phyloP scores from a whole-genome alignment of 2,797 vertebrate species.

The Scolopax bukidnonensis region DNA sequence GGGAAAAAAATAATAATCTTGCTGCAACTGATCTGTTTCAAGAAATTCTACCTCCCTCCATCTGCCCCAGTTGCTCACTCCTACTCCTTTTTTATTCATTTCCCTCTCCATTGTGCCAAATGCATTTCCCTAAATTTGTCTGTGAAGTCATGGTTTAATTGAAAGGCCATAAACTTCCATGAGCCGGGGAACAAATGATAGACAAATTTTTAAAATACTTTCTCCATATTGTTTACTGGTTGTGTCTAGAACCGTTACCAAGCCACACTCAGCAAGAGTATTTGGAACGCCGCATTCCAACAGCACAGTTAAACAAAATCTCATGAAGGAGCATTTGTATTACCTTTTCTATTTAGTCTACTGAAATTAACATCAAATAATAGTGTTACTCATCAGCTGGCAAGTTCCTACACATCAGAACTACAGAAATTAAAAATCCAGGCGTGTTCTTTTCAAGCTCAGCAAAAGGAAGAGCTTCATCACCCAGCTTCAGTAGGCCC shows the following conservation, averaged over 20 bases:
- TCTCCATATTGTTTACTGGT: not conserved
- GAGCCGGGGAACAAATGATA: not conserved
- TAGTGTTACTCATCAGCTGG: not conserved
- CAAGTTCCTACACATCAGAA: not conserved
- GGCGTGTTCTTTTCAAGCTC: not conserved
- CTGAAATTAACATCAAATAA: not conserved
- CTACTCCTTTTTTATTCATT: constrained; percentile 2
- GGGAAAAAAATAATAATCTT: not conserved
- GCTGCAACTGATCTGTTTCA: not conserved
- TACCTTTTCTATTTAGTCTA: not conserved
- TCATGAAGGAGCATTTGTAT: not conserved
- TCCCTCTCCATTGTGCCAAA: not conserved
- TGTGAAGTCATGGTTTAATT: not conserved
- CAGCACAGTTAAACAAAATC: not conserved
- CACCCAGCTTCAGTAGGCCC: not conserved
- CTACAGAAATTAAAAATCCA: not conserved
- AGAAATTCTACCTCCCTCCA: constrained; percentile 16
- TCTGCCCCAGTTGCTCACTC: constrained; percentile 28
- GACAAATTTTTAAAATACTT: not conserved
- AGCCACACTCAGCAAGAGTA: not conserved
- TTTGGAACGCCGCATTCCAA: not conserved
- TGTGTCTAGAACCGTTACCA: not conserved
- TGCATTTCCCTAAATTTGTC: not conserved
- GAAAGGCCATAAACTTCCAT: not conserved
- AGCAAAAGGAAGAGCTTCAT: not conserved